Percentiles rank a stretch among this genome's conserved stretches.
Conservation (phyloP, 2,888 invertebrate species). For the Drosophila quinaria region DNA sequence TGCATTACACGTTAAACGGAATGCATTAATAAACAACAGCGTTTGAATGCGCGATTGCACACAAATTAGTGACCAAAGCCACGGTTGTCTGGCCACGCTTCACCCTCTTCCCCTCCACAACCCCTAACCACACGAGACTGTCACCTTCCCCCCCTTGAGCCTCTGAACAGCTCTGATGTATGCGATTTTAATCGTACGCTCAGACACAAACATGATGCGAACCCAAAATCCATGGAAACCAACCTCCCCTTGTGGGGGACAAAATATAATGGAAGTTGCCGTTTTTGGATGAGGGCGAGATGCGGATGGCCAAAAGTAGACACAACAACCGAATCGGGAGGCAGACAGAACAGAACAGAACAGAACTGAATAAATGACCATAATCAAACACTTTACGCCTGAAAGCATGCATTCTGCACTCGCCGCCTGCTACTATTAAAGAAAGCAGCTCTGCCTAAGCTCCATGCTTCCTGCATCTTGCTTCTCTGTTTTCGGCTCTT, state of each 20-base stretch:
- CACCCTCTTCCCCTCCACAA: neutral
- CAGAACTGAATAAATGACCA: slow-evolving; percentile 74
- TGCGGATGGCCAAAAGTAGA: slow-evolving; percentile 43
- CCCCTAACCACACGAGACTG: slow-evolving; percentile 31
- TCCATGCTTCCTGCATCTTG: neutral
- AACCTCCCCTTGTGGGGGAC: slow-evolving; percentile 41
- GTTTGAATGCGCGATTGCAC: slow-evolving; percentile 73
- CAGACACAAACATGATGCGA: slow-evolving; percentile 73
- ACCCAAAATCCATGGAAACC: slow-evolving; percentile 72
- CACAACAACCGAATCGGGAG: slow-evolving; percentile 42
- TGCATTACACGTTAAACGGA: slow-evolving; percentile 62
- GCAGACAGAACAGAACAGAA: slow-evolving; percentile 42
- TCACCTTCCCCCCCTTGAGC: slow-evolving; percentile 10
- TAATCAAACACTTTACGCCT: slow-evolving; percentile 84
- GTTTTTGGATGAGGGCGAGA: slow-evolving; percentile 8
- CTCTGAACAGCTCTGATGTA: slow-evolving; percentile 66
- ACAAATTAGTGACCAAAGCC: slow-evolving; percentile 69
- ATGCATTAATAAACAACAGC: slow-evolving; percentile 72
- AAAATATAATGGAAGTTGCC: slow-evolving; percentile 38
- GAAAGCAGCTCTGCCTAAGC: slow-evolving; percentile 51
- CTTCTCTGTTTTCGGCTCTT: neutral
- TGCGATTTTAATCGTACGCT: slow-evolving; percentile 76
- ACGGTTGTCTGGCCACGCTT: slow-evolving; percentile 54
- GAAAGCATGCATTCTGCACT: slow-evolving; percentile 60
- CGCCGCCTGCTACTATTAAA: slow-evolving; percentile 26